Conservation (phyloP, 2,113 vertebrate species). For the Elaphurus davidianus region DNA sequence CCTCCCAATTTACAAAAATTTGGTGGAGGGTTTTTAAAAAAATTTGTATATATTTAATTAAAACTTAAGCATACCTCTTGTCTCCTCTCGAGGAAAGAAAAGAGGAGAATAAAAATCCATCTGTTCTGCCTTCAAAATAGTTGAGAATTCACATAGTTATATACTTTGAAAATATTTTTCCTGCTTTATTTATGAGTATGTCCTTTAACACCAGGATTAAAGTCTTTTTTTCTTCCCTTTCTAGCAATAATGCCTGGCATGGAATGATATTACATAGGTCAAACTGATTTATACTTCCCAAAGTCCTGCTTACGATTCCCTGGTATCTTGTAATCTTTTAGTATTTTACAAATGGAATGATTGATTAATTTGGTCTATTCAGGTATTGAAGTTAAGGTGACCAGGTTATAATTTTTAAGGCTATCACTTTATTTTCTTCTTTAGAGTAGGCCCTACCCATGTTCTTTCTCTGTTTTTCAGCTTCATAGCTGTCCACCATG, state of each 20-base stretch:
- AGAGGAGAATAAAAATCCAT: not conserved
- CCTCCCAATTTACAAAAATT: not conserved
- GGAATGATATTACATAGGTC: not conserved
- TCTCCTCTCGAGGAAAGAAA: not conserved
- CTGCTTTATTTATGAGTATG: slow-evolving; percentile 19
- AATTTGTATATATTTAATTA: not conserved
- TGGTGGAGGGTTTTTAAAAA: not conserved
- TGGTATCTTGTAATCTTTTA: not conserved
- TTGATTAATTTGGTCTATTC: slow-evolving; percentile 26
- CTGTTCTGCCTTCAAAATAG: not conserved
- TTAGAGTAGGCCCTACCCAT: not conserved
- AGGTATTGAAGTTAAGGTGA: slow-evolving; percentile 12
- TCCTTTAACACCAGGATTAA: slow-evolving; percentile 27
- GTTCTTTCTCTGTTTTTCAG: not conserved
- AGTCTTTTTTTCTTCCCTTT: not conserved
- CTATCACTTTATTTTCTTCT: slow-evolving; percentile 6
- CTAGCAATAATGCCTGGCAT: not conserved
- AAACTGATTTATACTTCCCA: slow-evolving; percentile 13
- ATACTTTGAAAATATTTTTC: slow-evolving; percentile 43
- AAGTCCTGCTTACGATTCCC: not conserved
- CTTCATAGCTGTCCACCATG: not conserved
- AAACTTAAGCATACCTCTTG: not conserved
- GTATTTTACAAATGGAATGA: slow-evolving; percentile 30
- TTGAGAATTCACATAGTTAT: not conserved
- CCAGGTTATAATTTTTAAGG: not conserved